Evolutionary conservation across 2,113 vertebrate species (phyloP), one percentile per base, ranked within the genome.

Genomic region (Campylorhamphus procurvoides): DNA sequence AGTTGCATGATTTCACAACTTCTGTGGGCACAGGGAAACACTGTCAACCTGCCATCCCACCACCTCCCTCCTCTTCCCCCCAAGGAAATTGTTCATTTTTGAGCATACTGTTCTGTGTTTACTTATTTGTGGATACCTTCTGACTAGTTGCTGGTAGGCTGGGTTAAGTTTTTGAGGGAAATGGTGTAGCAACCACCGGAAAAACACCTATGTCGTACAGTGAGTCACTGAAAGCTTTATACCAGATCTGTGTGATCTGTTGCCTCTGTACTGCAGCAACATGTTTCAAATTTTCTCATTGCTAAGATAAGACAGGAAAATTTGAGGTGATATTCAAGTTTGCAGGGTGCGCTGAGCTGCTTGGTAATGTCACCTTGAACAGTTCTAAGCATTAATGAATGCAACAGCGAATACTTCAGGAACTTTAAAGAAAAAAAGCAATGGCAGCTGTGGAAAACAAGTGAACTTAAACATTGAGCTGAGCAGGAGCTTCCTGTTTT

Each of bases 11-110:
- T 89, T 84, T 87, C 59, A 20, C 5, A 35, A 7, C 28, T 55
- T 68, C 10, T 52, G 37, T 12, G 49, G 25, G 16, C 2, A 1
- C 25, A 64, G 25, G 40, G 16, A 20, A 81, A 9, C 23, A 16
- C 14, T 62, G 35, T 42, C 9, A 1, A 66, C 10, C 16, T 79
- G 55, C 18, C 18, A 23, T 35, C 6, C 6, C 4, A 3, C 17
- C 2, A 1, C 39, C 7, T 81, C 18, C 5, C 10, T 67, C 2
- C 13, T 3, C 14, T 42, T 29, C 12, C 16, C 40, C 3, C 4
- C 14, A 28, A 42, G 40, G 46, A 74, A 59, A 8, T 25, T 14
- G 5, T 75, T 87, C 27, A 14, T 62, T 78, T 87, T 66, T 85
- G 46, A 86, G 12, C 23, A 14, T 71, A 19, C 7, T 77, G 24